Evolutionary conservation across 1,140 invertebrate genomes (phyloP).

Genomic region (Drepana arcuata): DNA sequence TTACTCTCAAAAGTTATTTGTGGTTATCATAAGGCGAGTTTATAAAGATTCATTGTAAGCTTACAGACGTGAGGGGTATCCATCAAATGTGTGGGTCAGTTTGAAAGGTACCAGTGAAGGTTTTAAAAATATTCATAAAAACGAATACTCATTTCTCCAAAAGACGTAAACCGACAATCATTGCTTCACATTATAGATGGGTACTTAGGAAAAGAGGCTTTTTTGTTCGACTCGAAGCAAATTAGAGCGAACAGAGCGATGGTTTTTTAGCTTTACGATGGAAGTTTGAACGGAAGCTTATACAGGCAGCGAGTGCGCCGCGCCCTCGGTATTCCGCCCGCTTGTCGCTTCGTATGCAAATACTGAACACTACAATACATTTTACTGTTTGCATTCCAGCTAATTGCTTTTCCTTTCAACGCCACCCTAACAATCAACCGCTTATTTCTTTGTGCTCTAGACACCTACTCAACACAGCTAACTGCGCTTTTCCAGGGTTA

Average conservation of each 20-base stretch:
- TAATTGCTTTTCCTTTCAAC: slow-evolving; percentile 60
- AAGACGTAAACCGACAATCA: too few relatives aligned
- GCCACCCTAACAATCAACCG: slow-evolving; percentile 30
- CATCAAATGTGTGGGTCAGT: too few relatives aligned
- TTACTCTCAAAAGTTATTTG: too few relatives aligned
- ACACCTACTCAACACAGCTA: slow-evolving; percentile 31
- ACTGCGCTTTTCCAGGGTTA: not conserved
- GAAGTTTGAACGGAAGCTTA: slow-evolving; percentile 36
- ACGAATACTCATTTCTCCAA: too few relatives aligned
- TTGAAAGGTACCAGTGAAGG: too few relatives aligned
- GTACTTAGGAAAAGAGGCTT: too few relatives aligned
- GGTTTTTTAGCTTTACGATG: slow-evolving; percentile 26
- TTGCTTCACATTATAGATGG: too few relatives aligned
- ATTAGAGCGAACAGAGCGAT: slow-evolving; percentile 3
- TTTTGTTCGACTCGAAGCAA: too few relatives aligned
- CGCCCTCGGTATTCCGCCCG: slow-evolving; percentile 33
- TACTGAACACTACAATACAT: slow-evolving; percentile 51
- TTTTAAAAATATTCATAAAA: too few relatives aligned
- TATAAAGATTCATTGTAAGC: too few relatives aligned
- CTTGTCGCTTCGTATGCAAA: slow-evolving; percentile 49
- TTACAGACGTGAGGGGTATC: too few relatives aligned
- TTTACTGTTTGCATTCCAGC: slow-evolving; percentile 47
- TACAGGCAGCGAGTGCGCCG: slow-evolving; percentile 19
- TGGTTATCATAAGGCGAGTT: too few relatives aligned
- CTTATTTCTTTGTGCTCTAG: slow-evolving; percentile 35